Evolutionary conservation across 1,140 invertebrate species (phyloP).

Genomic region (Potamilus streckersoni): DNA sequence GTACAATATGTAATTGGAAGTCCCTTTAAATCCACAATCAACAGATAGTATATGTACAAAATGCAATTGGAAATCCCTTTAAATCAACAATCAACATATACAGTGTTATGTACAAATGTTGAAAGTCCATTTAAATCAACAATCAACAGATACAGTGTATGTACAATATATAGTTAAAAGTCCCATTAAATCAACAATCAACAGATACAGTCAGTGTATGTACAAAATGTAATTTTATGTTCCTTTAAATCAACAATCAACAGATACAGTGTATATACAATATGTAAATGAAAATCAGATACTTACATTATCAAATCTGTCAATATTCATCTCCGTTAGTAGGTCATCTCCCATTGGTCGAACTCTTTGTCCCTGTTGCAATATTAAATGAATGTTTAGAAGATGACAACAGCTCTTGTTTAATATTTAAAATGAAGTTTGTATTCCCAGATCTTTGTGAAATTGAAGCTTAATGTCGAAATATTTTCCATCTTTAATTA

Average conservation of each 20-base stretch:
- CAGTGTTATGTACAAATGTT: background rate
- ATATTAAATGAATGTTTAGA: background rate
- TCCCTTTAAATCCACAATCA: no score
- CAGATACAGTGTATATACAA: background rate
- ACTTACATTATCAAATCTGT: conserved; percentile 24
- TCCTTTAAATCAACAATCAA: no score
- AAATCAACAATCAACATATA: background rate
- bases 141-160: no score
- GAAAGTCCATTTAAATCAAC: no score
- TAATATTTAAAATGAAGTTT: no score
- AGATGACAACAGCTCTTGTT: background rate
- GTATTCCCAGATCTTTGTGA: no score
- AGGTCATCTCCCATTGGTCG: conserved; percentile 39
- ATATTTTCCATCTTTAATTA: no score
- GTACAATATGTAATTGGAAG: background rate
- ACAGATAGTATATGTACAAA: no score
- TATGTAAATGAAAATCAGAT: background rate
- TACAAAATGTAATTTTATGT: background rate
- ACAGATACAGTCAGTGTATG: background rate
- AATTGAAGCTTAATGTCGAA: no score
- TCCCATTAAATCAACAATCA: background rate
- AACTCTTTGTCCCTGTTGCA: conserved; percentile 26
- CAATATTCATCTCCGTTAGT: conserved; percentile 16
- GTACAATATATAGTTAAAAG: no score
- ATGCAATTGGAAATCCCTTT: no score